Conservation (phyloP, 2,113 vertebrate species). For the Polypterus bichir region DNA sequence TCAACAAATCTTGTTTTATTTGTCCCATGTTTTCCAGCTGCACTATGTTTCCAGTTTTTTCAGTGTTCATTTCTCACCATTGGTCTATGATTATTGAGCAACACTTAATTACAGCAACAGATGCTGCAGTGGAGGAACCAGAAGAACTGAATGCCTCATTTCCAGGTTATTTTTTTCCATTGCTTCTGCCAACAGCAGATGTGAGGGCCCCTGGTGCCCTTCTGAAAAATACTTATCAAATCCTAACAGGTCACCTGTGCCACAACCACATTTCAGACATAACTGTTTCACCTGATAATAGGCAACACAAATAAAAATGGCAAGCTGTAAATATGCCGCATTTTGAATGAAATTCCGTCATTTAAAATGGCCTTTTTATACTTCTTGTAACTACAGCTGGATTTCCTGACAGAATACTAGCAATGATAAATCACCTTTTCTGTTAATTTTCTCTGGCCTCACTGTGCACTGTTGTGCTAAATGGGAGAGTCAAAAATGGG, state of each 20-base stretch:
- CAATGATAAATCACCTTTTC: constrained; percentile 99
- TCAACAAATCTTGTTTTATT: too few relatives aligned
- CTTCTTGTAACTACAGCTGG: constrained; percentile 88
- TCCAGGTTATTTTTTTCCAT: constrained; percentile 98
- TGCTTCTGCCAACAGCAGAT: constrained; percentile 94
- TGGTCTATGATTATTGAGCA: constrained; percentile 97
- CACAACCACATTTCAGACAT: constrained; percentile 98
- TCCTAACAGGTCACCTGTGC: constrained; percentile 96
- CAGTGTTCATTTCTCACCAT: constrained; percentile 87
- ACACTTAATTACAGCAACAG: constrained; percentile 99
- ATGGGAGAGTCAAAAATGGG: constrained; percentile 91
- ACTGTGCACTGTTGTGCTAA: constrained; percentile 96
- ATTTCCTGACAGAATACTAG: constrained; percentile 99
- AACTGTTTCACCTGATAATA: constrained; percentile 99
- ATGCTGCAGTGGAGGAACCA: constrained; percentile 90
- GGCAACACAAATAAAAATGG: constrained; percentile 98
- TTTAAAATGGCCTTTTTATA: constrained; percentile 91
- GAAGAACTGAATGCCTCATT: constrained; percentile 88
- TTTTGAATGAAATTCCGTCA: constrained; percentile 98
- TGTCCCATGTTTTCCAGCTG: too few relatives aligned
- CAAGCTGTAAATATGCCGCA: constrained; percentile 98
- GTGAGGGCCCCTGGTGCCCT: constrained; percentile 88
- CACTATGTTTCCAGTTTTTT: too few relatives aligned
- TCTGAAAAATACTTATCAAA: constrained; percentile 89
- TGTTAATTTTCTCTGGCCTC: constrained; percentile 99